Conservation (phyloP, 2,113 vertebrate species). For the human (Homo sapiens) region DNA sequence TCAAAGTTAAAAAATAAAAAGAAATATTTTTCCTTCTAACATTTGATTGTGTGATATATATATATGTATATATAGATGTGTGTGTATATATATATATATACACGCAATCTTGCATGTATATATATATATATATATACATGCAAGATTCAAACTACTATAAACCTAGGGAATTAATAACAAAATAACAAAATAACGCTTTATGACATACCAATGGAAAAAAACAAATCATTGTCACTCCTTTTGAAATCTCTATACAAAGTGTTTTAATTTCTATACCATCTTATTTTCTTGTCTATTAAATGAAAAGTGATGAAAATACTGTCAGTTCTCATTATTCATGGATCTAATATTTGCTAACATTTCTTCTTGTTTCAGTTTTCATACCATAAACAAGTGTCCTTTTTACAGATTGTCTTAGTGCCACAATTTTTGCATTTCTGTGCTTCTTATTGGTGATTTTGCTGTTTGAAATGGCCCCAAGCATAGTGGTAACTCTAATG, state of each 20-base stretch:
- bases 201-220: neutral
- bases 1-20: neutral
- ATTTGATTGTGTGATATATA: neutral
- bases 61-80: no score
- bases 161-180: neutral
- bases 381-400: neutral
- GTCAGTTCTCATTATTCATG: neutral
- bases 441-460: neutral
- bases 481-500: neutral
- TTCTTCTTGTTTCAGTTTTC: neutral
- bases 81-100: no score
- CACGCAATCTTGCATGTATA: neutral
- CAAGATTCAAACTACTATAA: neutral
- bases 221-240: no score
- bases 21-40: neutral
- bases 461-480: neutral
- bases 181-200: neutral
- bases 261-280: neutral
- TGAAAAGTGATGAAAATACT: neutral
- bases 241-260: neutral
- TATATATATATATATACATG: neutral
- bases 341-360: neutral
- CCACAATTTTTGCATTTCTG: neutral
- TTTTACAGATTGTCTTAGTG: neutral
- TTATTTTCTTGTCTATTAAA: neutral